Conservation (phyloP, 1,140 invertebrate species). For the Drosophila setifemur region DNA sequence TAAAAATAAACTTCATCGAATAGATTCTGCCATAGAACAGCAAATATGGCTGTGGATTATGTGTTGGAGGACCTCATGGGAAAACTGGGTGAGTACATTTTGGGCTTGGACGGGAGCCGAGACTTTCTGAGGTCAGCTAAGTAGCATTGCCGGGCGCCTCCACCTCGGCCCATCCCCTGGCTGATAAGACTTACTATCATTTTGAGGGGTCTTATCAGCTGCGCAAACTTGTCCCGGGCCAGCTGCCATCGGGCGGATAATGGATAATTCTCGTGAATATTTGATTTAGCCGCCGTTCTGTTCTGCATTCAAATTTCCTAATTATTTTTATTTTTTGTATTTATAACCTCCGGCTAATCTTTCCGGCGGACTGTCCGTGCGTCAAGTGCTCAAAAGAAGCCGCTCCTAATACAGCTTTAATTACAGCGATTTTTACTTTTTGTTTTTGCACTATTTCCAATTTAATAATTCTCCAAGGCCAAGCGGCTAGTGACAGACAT, state of each 20-base stretch:
- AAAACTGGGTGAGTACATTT: conserved; percentile 84
- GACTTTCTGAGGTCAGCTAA: conserved; percentile 19
- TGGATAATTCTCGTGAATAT: conserved; percentile 25
- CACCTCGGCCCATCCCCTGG: not conserved
- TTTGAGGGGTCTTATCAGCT: conserved; percentile 16
- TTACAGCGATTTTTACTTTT: conserved; percentile 32
- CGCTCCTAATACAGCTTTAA: conserved; percentile 57
- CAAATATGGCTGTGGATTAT: conserved; percentile 85
- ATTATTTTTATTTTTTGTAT: conserved; percentile 34
- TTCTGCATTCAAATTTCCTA: conserved; percentile 18
- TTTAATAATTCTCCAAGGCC: conserved; percentile 64
- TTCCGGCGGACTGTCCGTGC: not conserved
- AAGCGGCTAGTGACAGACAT: conserved; percentile 18
- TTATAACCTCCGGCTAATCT: conserved; percentile 19
- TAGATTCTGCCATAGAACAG: too few species aligned
- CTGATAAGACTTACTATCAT: conserved; percentile 29
- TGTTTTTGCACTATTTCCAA: conserved; percentile 28
- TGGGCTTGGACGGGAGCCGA: not conserved
- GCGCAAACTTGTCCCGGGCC: not conserved
- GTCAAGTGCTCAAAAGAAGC: conserved; percentile 38
- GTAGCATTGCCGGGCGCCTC: conserved; percentile 31
- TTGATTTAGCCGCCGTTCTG: conserved; percentile 1
- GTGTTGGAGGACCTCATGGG: conserved; percentile 88
- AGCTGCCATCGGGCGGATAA: conserved; percentile 2
- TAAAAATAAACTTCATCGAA: not conserved